phyloP scores from a whole-genome alignment of 2,888 invertebrate species.

The Macrophya alboannulata region DNA sequence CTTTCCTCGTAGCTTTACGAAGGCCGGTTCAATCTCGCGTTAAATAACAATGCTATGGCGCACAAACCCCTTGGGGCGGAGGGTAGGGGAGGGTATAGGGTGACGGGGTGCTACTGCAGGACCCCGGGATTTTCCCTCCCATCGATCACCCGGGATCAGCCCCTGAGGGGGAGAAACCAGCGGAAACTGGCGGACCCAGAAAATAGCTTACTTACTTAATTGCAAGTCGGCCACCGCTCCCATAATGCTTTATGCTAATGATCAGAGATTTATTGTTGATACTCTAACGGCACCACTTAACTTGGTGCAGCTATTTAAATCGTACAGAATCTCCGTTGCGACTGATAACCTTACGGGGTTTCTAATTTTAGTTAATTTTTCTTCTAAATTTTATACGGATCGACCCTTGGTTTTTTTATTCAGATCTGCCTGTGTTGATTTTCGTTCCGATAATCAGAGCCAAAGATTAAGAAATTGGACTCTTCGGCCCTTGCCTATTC shows the following conservation, averaged over 20 bases:
- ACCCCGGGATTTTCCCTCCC: constrained; percentile 58
- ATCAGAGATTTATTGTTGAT: constrained; percentile 67
- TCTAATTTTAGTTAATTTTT: not conserved
- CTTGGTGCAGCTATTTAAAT: not conserved
- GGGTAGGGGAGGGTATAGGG: constrained; percentile 49
- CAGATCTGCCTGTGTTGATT: too few relatives aligned
- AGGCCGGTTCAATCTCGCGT: constrained; percentile 65
- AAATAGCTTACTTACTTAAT: constrained; percentile 73
- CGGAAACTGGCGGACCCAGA: constrained; percentile 60
- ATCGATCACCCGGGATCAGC: constrained; percentile 72
- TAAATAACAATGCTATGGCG: constrained; percentile 65
- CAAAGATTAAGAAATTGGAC: too few relatives aligned
- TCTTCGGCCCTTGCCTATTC: not conserved
- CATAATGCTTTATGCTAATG: constrained; percentile 76
- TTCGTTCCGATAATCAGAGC: not conserved
- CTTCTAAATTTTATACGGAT: too few relatives aligned
- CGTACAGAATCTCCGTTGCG: constrained; percentile 62
- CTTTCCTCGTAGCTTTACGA: not conserved
- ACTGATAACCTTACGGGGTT: not conserved
- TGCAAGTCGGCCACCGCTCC: constrained; percentile 69
- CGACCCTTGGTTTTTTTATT: too few relatives aligned
- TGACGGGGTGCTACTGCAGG: constrained; percentile 46
- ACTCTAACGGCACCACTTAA: constrained; percentile 39
- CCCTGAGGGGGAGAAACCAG: constrained; percentile 57
- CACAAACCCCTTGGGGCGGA: constrained; percentile 61